Conservation (phyloP, 1,140 invertebrate species). For the Prorops nasuta region DNA sequence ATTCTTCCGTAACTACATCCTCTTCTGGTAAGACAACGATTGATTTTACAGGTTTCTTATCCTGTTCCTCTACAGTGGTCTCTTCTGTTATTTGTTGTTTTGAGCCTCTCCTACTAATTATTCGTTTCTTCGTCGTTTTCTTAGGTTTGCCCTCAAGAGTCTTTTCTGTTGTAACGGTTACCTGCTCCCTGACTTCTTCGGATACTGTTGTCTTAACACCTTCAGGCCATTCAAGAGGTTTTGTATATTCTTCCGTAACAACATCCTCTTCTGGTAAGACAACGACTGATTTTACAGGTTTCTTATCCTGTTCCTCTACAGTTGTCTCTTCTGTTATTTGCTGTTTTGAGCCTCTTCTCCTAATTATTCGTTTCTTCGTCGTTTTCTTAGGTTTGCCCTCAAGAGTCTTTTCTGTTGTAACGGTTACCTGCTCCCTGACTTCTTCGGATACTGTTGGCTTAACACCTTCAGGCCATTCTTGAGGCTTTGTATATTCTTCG, state of each 20-base stretch:
- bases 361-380: constrained; percentile 44
- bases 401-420: constrained; percentile 33
- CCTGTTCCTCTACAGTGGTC: constrained; percentile 38
- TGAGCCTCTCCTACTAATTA: constrained; percentile 39
- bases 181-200: constrained; percentile 8
- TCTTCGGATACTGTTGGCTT: constrained; percentile 17
- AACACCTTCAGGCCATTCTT: not conserved
- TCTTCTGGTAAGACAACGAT: constrained; percentile 23
- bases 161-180: constrained; percentile 26
- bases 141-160: constrained; percentile 45
- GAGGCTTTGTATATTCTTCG: constrained; percentile 4
- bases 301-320: constrained; percentile 37
- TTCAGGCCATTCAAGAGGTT: constrained; percentile 1
- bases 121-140: constrained; percentile 45
- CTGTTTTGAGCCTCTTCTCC: constrained; percentile 36
- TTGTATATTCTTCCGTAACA: constrained; percentile 7
- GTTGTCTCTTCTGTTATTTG: constrained; percentile 39
- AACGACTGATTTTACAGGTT: constrained; percentile 26
- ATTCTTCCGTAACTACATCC: constrained; percentile 21
- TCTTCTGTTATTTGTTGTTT: constrained; percentile 41
- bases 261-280: constrained; percentile 20
- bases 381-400: constrained; percentile 44
- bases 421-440: constrained; percentile 26
- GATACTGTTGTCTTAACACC: not conserved
- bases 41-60: constrained; percentile 31